Conservation (phyloP, 2,113 vertebrate species). For the Rutilus rutilus region DNA sequence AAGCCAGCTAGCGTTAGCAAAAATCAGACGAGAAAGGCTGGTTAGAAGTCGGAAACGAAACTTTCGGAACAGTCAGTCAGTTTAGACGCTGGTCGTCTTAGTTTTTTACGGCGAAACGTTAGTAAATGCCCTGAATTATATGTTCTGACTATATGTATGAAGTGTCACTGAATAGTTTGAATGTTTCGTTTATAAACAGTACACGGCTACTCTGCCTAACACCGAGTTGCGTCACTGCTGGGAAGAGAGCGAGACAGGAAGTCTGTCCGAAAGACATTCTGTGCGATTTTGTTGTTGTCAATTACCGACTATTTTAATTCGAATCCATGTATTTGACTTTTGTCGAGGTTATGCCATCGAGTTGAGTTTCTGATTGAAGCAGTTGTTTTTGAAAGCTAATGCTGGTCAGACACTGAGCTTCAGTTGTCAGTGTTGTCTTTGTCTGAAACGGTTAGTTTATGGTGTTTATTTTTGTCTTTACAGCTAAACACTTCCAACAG, state of each 20-base stretch:
- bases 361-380: background rate
- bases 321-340: background rate
- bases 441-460: background rate
- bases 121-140: background rate
- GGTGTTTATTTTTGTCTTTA: slow-evolving; percentile 21
- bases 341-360: background rate
- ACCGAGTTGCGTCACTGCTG: slow-evolving; percentile 37
- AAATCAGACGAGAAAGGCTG: slow-evolving; percentile 20
- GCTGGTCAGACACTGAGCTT: background rate
- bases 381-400: background rate
- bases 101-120: background rate
- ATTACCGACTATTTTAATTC: background rate
- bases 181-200: background rate
- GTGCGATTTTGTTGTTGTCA: background rate
- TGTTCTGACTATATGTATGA: background rate
- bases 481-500: slow-evolving; percentile 55
- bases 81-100: background rate
- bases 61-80: background rate
- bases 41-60: slow-evolving; percentile 21
- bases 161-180: background rate
- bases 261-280: background rate
- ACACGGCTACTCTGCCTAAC: background rate
- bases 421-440: background rate
- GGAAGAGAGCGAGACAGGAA: slow-evolving; percentile 39
- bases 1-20: slow-evolving; percentile 60